Conservation (phyloP, 2,113 vertebrate species). For the Piaya cayana region DNA sequence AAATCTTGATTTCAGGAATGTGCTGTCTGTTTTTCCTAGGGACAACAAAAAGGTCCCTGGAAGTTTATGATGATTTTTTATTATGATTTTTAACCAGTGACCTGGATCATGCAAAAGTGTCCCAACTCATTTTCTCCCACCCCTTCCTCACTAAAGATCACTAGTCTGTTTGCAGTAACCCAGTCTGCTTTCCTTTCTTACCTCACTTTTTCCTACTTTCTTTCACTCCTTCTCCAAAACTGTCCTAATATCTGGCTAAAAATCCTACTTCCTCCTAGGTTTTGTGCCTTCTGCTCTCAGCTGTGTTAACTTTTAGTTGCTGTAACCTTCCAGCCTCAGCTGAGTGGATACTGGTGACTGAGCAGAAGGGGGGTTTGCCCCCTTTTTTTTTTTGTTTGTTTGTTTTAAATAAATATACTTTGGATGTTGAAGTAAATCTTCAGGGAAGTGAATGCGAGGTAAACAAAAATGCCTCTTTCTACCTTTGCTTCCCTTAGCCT, state of each 20-base stretch:
- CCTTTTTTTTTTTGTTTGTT: background rate
- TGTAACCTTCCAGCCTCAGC: background rate
- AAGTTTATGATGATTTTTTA: background rate
- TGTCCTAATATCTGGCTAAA: background rate
- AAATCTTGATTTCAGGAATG: background rate
- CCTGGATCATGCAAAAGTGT: background rate
- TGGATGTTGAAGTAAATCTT: background rate
- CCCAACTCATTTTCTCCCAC: background rate
- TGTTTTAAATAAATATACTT: background rate
- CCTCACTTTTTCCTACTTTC: background rate
- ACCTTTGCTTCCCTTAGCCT: background rate
- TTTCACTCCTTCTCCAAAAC: background rate
- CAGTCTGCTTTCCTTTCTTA: background rate
- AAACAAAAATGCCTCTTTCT: background rate
- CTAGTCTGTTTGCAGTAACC: background rate
- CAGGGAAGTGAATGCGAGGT: background rate
- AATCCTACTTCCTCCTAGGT: background rate
- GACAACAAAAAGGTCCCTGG: background rate
- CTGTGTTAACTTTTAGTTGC: background rate
- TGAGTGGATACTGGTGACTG: background rate
- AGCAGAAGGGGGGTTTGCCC: too few species aligned
- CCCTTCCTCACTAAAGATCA: background rate
- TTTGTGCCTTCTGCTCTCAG: background rate
- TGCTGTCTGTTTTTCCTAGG: background rate
- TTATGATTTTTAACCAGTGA: background rate